These are phyloP conservation scores for Drosophila mimica DNA, from an alignment of 2,888 invertebrate genomes.

Conservation along the genomic window DNA sequence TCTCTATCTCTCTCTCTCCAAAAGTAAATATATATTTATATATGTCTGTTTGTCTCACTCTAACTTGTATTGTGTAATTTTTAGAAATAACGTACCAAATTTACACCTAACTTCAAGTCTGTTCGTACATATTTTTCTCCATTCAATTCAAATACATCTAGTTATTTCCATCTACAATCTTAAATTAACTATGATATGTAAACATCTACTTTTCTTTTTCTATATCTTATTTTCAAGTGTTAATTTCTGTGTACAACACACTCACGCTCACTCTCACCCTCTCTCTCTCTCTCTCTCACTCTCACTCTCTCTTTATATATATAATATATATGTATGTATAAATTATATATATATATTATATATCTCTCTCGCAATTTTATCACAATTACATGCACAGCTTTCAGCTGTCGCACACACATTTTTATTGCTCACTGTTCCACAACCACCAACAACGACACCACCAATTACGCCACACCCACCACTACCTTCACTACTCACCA, in stretches of 20 bases:
- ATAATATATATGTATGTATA: conserved; percentile 11
- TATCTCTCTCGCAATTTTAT: conserved; percentile 52
- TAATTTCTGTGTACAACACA: conserved; percentile 62
- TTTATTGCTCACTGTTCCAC: conserved; percentile 62
- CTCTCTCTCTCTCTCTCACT: conserved; percentile 23
- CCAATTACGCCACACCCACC: conserved; percentile 16
- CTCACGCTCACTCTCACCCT: conserved; percentile 41
- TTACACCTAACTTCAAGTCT: conserved; percentile 63
- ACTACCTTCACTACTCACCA: conserved; percentile 29
- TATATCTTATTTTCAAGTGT: conserved; percentile 28
- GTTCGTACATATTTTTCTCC: conserved; percentile 71
- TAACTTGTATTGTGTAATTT: conserved; percentile 74
- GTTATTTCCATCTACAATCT: conserved; percentile 60
- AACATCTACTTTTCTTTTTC: conserved; percentile 22
- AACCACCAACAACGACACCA: conserved; percentile 24
- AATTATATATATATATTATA: conserved; percentile 15
- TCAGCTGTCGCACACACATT: conserved; percentile 60
- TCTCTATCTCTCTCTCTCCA: conserved; percentile 9
- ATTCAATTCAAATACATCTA: conserved; percentile 68
- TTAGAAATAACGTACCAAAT: conserved; percentile 65
- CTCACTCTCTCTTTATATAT: conserved; percentile 33
- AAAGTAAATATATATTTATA: conserved; percentile 34
- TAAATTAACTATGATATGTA: conserved; percentile 58
- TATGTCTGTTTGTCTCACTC: conserved; percentile 64
- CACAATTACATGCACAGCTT: conserved; percentile 60